These are phyloP conservation scores for Zhuqinia jingwanae DNA, from an alignment of 2,888 invertebrate species.

Conservation along the genomic window DNA sequence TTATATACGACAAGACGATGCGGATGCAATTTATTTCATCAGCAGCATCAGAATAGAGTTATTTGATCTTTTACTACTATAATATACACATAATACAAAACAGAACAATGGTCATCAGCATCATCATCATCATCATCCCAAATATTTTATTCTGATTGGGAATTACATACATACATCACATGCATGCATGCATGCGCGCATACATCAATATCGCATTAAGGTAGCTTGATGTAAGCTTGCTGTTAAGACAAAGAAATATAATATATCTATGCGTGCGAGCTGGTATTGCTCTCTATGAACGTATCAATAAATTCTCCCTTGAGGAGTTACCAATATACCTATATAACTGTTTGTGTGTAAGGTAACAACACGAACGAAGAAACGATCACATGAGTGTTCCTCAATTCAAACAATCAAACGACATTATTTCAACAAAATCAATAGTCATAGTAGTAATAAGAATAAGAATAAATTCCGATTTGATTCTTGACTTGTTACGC, in stretches of 20 bases:
- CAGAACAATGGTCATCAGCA: too few relatives aligned
- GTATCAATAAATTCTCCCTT: too few relatives aligned
- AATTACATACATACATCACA: slow-evolving; percentile 28
- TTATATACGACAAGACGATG: too few relatives aligned
- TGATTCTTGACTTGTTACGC: neutral
- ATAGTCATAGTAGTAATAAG: neutral
- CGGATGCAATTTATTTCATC: slow-evolving; percentile 69
- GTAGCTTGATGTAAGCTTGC: neutral
- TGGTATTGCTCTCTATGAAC: too few relatives aligned
- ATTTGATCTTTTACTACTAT: slow-evolving; percentile 60
- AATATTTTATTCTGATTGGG: slow-evolving; percentile 12
- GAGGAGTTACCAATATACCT: too few relatives aligned
- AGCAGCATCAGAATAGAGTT: slow-evolving; percentile 48
- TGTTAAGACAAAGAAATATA: too few relatives aligned
- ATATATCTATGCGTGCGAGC: too few relatives aligned
- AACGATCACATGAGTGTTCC: slow-evolving; percentile 8
- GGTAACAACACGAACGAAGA: too few relatives aligned
- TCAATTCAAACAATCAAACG: neutral
- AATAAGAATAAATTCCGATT: neutral
- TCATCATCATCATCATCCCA: slow-evolving; percentile 23
- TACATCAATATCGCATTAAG: too few relatives aligned
- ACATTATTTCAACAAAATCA: slow-evolving; percentile 5
- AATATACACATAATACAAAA: neutral
- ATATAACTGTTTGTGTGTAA: too few relatives aligned
- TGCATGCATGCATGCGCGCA: too few relatives aligned